Evolutionary conservation across 2,797 vertebrate species (phyloP).

Genomic region (Sebastes variabilis): DNA sequence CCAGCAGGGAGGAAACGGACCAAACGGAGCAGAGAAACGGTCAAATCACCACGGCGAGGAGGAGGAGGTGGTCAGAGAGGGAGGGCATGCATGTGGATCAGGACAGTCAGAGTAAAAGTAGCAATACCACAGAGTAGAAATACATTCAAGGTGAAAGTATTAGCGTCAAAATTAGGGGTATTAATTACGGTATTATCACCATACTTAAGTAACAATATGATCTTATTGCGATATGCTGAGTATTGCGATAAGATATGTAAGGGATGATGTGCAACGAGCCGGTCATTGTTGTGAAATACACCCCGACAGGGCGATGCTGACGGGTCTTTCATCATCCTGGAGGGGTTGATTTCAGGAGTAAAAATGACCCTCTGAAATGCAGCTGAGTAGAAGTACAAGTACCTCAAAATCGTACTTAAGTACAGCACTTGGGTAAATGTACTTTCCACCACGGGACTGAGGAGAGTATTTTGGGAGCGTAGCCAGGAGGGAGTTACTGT

Average conservation of each 20-base stretch:
- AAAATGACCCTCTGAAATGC: not conserved
- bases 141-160: not conserved
- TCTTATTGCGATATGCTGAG: too few relatives aligned
- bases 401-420: not conserved
- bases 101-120: not conserved
- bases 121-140: not conserved
- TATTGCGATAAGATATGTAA: too few relatives aligned
- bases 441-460: not conserved
- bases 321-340: too few relatives aligned
- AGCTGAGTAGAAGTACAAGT: not conserved
- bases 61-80: too few relatives aligned
- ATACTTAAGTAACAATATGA: too few relatives aligned
- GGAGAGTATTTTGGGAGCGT: conserved; percentile 2
- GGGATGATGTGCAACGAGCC: too few relatives aligned
- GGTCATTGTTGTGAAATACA: too few relatives aligned
- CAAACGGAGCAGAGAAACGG: not conserved
- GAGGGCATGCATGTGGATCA: too few relatives aligned
- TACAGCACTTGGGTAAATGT: not conserved
- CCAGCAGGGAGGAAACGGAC: conserved; percentile 5
- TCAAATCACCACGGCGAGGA: not conserved
- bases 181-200: too few relatives aligned
- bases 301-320: too few relatives aligned
- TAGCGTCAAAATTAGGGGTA: too few relatives aligned
- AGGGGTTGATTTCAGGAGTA: not conserved
- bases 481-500: not conserved